A percentile compares a stretch with the other conserved stretches of the same genome.
These are phyloP conservation scores for Silvanus unidentatus DNA, from an alignment of 2,888 invertebrate species.

Conservation along the genomic window DNA sequence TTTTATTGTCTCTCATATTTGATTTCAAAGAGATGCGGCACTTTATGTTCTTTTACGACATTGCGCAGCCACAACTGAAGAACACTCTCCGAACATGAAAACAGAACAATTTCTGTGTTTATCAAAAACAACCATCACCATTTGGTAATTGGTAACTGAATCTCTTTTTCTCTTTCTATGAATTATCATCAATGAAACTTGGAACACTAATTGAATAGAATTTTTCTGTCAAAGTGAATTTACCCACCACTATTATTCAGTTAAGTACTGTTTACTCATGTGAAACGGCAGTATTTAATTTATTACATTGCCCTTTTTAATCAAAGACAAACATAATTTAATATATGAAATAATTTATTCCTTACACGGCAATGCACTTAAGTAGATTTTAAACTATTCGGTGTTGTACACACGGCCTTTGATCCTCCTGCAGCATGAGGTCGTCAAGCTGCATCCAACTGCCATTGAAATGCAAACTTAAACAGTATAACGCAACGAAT, in stretches of 20 bases:
- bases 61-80: too few relatives aligned
- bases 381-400: conserved; percentile 24
- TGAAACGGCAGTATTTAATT: conserved; percentile 11
- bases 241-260: too few relatives aligned
- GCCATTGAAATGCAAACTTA: conserved; percentile 28
- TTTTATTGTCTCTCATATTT: background rate
- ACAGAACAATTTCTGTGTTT: too few relatives aligned
- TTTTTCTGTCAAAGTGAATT: too few relatives aligned
- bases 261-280: too few relatives aligned
- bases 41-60: too few relatives aligned
- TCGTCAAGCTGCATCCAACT: conserved; percentile 26
- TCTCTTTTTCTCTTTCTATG: too few relatives aligned
- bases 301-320: conserved; percentile 16
- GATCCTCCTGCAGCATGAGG: conserved; percentile 24
- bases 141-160: too few relatives aligned
- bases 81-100: too few relatives aligned
- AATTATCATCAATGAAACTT: too few relatives aligned
- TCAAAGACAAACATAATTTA: conserved; percentile 20
- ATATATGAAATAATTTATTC: conserved; percentile 26
- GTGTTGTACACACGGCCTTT: conserved; percentile 21
- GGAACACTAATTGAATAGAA: too few relatives aligned
- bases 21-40: background rate
- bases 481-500: conserved; percentile 5
- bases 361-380: conserved; percentile 31
- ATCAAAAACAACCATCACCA: too few relatives aligned